Base-by-base conservation (phyloP, 2,797 vertebrate genomes). In the Falco novaeseelandiae region DNA sequence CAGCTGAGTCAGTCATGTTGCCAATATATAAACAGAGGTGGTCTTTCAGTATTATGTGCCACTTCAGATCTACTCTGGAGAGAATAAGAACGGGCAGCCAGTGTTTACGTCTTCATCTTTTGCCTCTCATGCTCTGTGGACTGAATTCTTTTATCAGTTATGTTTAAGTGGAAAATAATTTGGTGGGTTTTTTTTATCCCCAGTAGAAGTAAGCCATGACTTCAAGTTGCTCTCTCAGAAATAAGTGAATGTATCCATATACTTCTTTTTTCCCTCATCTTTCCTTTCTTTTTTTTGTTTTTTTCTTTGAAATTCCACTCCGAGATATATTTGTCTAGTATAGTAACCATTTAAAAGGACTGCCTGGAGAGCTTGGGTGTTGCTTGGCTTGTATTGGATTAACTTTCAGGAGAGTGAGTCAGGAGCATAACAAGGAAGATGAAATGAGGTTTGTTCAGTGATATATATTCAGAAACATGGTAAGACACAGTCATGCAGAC, bases 211-310 rank as follows among this genome's bases (percentile, higher is more conserved):
- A 62, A 73, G 8, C 8, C 19, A 17, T 11, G 17, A 12, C 7
- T 65, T 34, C 9, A 48, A 3, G 27, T 57, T 52, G 11, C 14
- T 57, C 5, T 27, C 49, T 69, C 8, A 69, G n/a, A 86, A 52
- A 16, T 21, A 59, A 65, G 18, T 23, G 10, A 73, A 58, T 10
- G 3, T 8, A 54, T 49, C 13, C 8, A 29, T 18, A 29, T 6
- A 22, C 2, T 30, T 67, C 1, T 32, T 79, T 54, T 66, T 5
- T 0, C 4, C 11, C 5, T 7, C 2, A n/a, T 27, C 84, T 67
- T 73, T 8, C 5, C 17, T 78, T 89, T 25, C 4, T n/a, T 27
- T 10, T 27, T 69, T n/a, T 66, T 49, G 36, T 36, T n/a, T 66
- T 49, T 42, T 36, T 14, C 11, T 69, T 72, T 59, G 22, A 40